Base-by-base conservation (phyloP, 2,797 vertebrate species). In the Holocentrus rufus region DNA sequence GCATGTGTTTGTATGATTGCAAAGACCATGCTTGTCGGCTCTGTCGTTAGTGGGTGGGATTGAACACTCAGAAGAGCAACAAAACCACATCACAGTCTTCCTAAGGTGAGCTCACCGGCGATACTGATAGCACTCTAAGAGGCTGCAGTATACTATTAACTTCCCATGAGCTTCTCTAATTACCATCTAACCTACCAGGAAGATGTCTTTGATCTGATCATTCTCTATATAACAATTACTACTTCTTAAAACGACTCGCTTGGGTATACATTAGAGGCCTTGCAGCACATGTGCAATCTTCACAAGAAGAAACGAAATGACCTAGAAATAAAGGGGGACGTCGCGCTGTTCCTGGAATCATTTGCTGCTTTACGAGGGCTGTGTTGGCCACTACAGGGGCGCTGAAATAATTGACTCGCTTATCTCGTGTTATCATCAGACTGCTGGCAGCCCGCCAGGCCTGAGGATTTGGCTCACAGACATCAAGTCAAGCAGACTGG, bases 361-460 rank as follows among this genome's bases (percentile, higher is more conserved):
- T 76, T 74, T 77, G 30, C 57, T 77, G 23, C 63, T 88, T 84
- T 63, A 71, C 72, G 65, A 79, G 39, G 8, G 50, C 60, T 79
- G 67, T 72, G 83, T 72, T 69, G 84, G 65, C 81, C 55, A 70
- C 78, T 77, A 62, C 72, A 70, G 77, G 53, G 61, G 9, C 31
- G 55, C 72, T 87, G 78, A 72, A 89, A 84, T 87, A 86, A 86
- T 73, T 79, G 75, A 83, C 74, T 72, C 72, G 69, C 81, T 89
- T 87, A 91, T 92, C 90, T 85, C 58, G 79, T 85, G 62, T 85
- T 91, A 88, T 86, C 80, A 92, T 90, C 90, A 70, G 84, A 76
- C 68, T 66, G 71, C 66, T 90, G 90, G 88, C 85, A 66, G 69
- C 59, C 60, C 5, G 77, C 83, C 88, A 87, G 61, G 46, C 42